Conservation (phyloP, 2,113 vertebrate species). For the Polyodon spathula region DNA sequence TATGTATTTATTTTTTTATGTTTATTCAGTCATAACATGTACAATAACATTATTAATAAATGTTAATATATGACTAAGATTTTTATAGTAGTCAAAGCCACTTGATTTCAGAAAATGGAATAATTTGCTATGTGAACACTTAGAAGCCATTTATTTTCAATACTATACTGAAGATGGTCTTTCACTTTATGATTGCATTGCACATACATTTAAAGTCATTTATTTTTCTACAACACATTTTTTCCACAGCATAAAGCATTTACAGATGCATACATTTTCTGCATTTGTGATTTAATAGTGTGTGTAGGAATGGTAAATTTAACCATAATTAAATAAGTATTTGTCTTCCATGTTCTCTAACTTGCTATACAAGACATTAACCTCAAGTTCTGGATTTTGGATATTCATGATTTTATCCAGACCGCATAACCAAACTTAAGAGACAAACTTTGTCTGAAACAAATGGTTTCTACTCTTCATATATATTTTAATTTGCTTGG, state of each 20-base stretch:
- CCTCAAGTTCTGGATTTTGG: too few relatives aligned
- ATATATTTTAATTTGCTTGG: too few relatives aligned
- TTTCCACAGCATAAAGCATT: background rate
- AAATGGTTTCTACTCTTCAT: too few relatives aligned
- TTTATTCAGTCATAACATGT: too few relatives aligned
- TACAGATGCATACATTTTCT: background rate
- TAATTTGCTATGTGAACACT: slow-evolving; percentile 1
- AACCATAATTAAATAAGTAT: background rate
- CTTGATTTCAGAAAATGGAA: slow-evolving; percentile 1
- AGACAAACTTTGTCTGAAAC: background rate
- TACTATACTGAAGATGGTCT: slow-evolving; percentile 4
- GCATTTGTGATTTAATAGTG: background rate
- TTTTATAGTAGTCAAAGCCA: background rate
- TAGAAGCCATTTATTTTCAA: slow-evolving; percentile 4
- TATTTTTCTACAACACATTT: background rate
- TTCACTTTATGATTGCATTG: background rate
- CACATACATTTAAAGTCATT: background rate
- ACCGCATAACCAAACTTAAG: background rate
- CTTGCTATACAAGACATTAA: too few relatives aligned
- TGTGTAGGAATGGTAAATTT: background rate
- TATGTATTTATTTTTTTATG: too few relatives aligned
- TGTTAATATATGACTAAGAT: background rate
- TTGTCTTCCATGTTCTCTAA: too few relatives aligned
- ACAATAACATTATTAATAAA: too few relatives aligned
- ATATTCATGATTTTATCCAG: too few relatives aligned